phyloP scores from a whole-genome alignment of 2,888 invertebrate genomes.

The Tupiocoris notatus region DNA sequence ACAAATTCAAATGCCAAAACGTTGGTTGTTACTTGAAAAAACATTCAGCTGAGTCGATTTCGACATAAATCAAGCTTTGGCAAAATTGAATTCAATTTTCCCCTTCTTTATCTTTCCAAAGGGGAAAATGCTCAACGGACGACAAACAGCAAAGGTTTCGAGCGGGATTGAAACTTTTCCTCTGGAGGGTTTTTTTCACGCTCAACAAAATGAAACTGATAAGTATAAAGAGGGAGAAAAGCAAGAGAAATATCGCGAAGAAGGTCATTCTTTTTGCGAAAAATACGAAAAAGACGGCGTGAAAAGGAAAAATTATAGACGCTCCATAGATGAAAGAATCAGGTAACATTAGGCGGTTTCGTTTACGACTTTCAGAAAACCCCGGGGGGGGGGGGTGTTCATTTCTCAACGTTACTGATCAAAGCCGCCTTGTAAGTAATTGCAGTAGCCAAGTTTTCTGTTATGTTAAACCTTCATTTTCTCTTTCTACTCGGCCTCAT shows the following conservation, averaged over 20 bases:
- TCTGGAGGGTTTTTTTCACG: no score
- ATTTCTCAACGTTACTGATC: background rate
- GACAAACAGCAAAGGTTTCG: no score
- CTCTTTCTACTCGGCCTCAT: background rate
- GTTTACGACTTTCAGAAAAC: no score
- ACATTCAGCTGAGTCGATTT: no score
- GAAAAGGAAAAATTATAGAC: background rate
- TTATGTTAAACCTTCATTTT: background rate
- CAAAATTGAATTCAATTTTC: no score
- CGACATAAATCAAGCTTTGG: no score
- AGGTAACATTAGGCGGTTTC: background rate
- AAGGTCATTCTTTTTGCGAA: background rate
- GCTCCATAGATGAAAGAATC: background rate
- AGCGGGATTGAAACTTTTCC: no score
- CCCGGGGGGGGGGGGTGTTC: background rate
- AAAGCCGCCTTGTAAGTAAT: background rate
- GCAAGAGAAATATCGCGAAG: background rate
- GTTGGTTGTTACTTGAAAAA: no score
- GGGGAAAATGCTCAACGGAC: no score
- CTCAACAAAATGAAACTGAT: no score
- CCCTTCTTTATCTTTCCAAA: no score
- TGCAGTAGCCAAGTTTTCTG: background rate
- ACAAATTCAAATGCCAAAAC: no score
- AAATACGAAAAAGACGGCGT: background rate
- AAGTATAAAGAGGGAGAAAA: background rate